Evolutionary conservation across 2,888 invertebrate species (phyloP), one percentile per base, ranked within the genome.

Genomic region (Germaria angustata): DNA sequence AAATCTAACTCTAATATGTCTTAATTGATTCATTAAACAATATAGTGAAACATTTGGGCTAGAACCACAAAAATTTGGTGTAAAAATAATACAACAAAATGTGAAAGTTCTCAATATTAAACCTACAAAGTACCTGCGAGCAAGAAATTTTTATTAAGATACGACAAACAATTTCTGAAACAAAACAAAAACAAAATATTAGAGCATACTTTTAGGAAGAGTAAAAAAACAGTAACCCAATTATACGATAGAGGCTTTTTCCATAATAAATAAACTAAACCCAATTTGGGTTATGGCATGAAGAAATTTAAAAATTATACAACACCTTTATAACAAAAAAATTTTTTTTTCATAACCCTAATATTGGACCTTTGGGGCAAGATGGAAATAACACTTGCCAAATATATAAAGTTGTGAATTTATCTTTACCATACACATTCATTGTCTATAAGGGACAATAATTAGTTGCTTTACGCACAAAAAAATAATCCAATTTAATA

Each of bases 381-480:
- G 15, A 20, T n/a, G n/a, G n/a, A 65, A 24, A 61, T 11, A 61
- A 39, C 24, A 28, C 36, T 71, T 49, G 36, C 22, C 36, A 51
- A 49, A 34, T 28, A 72, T 22, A 73, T 73, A 57, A 65, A 65
- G 24, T 75, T 73, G 44, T 24, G 57, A 66, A 66, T 75, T 75
- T 66, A 57, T 57, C 24, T 15, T 46, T 73, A 46, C 41, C 32
- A 7, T 13, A 13, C 5, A 13, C 17, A 22, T 2, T 9, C 2
- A n/a, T n/a, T 41, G 5, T 69, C 34, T 69, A 22, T 20, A 44
- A 15, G 9, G 11, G 15, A 34, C 13, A n/a, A 36, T 49, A 49
- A 59, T 71, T 71, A 36, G 46, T 24, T 59, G 20, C 15, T 36
- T 36, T 32, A 32, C 11, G 13, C 9, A 39, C 8, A 13, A 24